Percentiles rank a stretch among this genome's conserved stretches.
These are phyloP conservation scores for Drosophila atripex DNA, from an alignment of 2,888 invertebrate genomes.

Conservation along the genomic window DNA sequence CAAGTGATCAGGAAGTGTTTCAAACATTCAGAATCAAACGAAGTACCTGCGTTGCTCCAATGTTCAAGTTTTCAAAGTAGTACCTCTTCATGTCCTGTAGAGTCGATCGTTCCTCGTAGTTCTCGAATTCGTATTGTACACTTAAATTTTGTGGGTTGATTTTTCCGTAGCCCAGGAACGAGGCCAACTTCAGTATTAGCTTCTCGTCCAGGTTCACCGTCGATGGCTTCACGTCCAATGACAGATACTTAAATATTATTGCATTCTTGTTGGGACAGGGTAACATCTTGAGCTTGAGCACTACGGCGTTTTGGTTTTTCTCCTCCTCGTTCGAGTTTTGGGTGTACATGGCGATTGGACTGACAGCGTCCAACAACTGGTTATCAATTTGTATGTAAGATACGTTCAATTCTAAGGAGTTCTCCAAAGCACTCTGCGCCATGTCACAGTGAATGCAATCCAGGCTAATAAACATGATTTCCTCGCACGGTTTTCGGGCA, in stretches of 20 bases:
- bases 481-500: slow-evolving; percentile 90
- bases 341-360: slow-evolving; percentile 93
- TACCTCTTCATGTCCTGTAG: slow-evolving; percentile 92
- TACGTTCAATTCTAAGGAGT: slow-evolving; percentile 89
- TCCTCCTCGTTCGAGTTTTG: slow-evolving; percentile 85
- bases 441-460: slow-evolving; percentile 87
- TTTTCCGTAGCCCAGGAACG: slow-evolving; percentile 86
- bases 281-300: slow-evolving; percentile 91
- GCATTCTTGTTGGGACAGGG: slow-evolving; percentile 91
- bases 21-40: neutral
- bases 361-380: slow-evolving; percentile 93
- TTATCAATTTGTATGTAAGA: slow-evolving; percentile 94
- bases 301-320: slow-evolving; percentile 87
- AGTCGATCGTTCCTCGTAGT: slow-evolving; percentile 91
- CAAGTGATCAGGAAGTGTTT: neutral
- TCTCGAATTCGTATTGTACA: slow-evolving; percentile 91
- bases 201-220: slow-evolving; percentile 95
- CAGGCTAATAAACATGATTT: slow-evolving; percentile 90
- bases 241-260: slow-evolving; percentile 93
- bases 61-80: slow-evolving; percentile 92
- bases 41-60: slow-evolving; percentile 90
- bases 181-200: slow-evolving; percentile 89
- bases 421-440: slow-evolving; percentile 85
- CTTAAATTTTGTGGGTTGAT: slow-evolving; percentile 87
- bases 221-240: slow-evolving; percentile 92